Conservation (phyloP, 2,888 invertebrate genomes). For the Galerucella nymphaeae region DNA sequence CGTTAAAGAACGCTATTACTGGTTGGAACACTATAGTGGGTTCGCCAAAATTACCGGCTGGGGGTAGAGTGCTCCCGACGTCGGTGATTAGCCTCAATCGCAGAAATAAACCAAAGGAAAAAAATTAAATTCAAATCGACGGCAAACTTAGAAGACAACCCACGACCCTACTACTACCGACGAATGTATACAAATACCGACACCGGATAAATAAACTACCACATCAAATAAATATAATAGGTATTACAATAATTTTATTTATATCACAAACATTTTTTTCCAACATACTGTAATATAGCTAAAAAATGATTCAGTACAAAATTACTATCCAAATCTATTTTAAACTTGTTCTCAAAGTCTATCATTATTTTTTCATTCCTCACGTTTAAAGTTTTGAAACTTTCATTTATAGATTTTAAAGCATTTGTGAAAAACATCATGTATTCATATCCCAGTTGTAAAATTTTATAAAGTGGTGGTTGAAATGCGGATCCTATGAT, state of each 20-base stretch:
- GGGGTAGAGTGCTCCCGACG: too few species aligned
- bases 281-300: slow-evolving; percentile 60
- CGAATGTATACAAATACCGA: too few species aligned
- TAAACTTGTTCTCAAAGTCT: slow-evolving; percentile 53
- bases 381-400: slow-evolving; percentile 52
- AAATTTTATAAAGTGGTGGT: slow-evolving; percentile 56
- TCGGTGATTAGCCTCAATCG: too few species aligned
- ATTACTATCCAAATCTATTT: slow-evolving; percentile 52
- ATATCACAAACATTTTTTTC: slow-evolving; percentile 51
- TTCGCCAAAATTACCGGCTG: too few species aligned
- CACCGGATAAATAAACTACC: too few species aligned
- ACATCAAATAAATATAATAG: too few species aligned
- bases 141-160: too few species aligned
- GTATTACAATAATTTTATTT: neutral
- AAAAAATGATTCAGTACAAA: slow-evolving; percentile 49
- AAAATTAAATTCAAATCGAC: too few species aligned
- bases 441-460: slow-evolving; percentile 56
- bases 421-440: slow-evolving; percentile 53
- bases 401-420: slow-evolving; percentile 52
- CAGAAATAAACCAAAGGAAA: too few species aligned
- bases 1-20: too few species aligned
- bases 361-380: slow-evolving; percentile 52
- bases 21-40: too few species aligned
- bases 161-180: too few species aligned
- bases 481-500: slow-evolving; percentile 59